phyloP scores from a whole-genome alignment of 30 jellyfish, hydroid and myxozoan species.

The Aurelia sp. region DNA sequence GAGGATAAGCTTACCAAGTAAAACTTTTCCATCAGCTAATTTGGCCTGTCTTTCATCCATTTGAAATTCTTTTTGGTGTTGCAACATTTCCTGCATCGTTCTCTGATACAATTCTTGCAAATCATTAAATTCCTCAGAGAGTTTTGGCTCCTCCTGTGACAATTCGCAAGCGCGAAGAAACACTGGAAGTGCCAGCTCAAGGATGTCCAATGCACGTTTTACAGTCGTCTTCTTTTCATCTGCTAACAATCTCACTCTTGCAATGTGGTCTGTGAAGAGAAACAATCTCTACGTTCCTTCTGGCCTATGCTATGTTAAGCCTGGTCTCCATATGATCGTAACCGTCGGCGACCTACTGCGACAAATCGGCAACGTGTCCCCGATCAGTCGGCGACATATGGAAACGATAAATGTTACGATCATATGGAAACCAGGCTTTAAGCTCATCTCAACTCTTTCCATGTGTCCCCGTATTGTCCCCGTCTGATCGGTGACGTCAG shows the following conservation, averaged over 20 bases:
- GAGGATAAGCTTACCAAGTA: conserved; percentile 20
- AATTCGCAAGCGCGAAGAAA: conserved; percentile 43
- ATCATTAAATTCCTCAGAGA: conserved; percentile 28
- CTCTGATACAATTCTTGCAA: conserved; percentile 51
- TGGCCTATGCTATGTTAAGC: too few relatives aligned
- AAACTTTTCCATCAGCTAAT: conserved; percentile 41
- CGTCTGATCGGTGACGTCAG: too few relatives aligned
- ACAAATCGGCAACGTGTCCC: too few relatives aligned
- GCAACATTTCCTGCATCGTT: conserved; percentile 22
- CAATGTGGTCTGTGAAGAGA: neutral
- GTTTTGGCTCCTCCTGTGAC: conserved; percentile 24
- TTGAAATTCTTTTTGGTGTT: conserved; percentile 38
- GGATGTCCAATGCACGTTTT: conserved; percentile 58
- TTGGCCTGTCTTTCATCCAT: conserved; percentile 47
- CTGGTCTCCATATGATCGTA: too few relatives aligned
- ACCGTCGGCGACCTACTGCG: too few relatives aligned
- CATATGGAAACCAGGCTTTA: too few relatives aligned
- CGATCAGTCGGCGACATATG: too few relatives aligned
- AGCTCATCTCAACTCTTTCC: too few relatives aligned
- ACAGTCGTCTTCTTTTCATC: conserved; percentile 50
- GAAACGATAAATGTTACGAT: too few relatives aligned
- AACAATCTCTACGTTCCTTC: too few relatives aligned
- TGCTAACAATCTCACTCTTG: conserved; percentile 39
- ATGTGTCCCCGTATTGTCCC: too few relatives aligned
- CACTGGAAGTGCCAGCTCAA: conserved; percentile 43